A percentile compares a stretch with the other conserved stretches of the same genome.
phyloP scores from a whole-genome alignment of 2,113 vertebrate species.

The Leucoraja erinaceus region DNA sequence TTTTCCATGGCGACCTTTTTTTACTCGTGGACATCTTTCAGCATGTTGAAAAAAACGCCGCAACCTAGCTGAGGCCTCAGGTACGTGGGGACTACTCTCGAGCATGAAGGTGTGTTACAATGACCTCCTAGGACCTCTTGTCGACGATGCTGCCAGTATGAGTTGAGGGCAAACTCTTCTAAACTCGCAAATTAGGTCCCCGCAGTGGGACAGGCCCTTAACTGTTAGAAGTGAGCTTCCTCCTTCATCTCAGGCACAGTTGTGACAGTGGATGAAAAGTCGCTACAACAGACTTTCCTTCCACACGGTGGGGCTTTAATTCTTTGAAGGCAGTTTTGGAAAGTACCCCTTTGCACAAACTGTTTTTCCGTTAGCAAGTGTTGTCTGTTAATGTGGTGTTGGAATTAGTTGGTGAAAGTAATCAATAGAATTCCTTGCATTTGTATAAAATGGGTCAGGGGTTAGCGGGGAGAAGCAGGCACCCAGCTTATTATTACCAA shows the following conservation, averaged over 20 bases:
- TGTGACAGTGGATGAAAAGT: background rate
- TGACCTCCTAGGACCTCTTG: too few relatives aligned
- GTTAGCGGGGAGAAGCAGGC: background rate
- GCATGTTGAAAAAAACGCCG: too few relatives aligned
- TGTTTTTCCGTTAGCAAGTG: background rate
- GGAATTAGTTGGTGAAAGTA: background rate
- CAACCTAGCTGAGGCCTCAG: too few relatives aligned
- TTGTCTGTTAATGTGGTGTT: background rate
- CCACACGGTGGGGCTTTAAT: background rate
- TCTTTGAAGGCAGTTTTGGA: background rate
- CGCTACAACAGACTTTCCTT: background rate
- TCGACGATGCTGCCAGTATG: too few relatives aligned
- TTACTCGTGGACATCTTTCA: too few relatives aligned
- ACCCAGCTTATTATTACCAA: background rate
- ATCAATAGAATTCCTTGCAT: background rate
- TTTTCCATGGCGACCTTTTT: too few relatives aligned
- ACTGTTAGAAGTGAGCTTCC: background rate
- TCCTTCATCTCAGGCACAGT: background rate
- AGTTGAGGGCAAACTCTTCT: too few relatives aligned
- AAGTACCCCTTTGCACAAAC: background rate
- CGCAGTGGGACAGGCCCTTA: too few relatives aligned
- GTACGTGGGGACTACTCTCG: too few relatives aligned
- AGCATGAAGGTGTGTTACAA: too few relatives aligned
- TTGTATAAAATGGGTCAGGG: background rate
- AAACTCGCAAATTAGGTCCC: too few relatives aligned